Conservation (phyloP, 2,113 vertebrate species). For the Chaenocephalus aceratus region DNA sequence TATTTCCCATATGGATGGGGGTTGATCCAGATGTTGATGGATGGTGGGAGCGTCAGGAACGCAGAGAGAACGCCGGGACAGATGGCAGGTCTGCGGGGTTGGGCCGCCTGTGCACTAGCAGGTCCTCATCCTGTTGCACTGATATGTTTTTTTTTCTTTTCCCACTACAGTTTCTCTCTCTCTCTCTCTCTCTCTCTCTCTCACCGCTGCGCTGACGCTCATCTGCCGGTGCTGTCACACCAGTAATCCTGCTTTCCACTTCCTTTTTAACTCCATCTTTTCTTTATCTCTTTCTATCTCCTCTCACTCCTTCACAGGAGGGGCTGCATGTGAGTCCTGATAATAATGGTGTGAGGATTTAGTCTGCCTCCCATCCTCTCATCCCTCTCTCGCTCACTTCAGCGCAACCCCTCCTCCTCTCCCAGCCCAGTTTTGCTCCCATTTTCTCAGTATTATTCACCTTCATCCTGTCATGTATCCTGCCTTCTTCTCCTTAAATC, state of each 20-base stretch:
- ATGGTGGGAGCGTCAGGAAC: slow-evolving; percentile 32
- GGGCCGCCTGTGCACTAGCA: slow-evolving; percentile 67
- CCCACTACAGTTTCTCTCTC: slow-evolving; percentile 37
- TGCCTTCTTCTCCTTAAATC: slow-evolving; percentile 37
- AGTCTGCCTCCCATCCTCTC: slow-evolving; percentile 64
- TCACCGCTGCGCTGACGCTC: slow-evolving; percentile 43
- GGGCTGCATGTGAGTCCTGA: slow-evolving; percentile 73
- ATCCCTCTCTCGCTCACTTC: slow-evolving; percentile 69
- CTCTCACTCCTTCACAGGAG: slow-evolving; percentile 74
- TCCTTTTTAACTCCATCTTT: slow-evolving; percentile 67
- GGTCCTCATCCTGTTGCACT: slow-evolving; percentile 80
- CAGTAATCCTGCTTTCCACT: slow-evolving; percentile 71
- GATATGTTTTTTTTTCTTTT: slow-evolving; percentile 12
- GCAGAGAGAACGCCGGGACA: slow-evolving; percentile 60
- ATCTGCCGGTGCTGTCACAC: slow-evolving; percentile 62
- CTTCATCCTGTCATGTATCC: slow-evolving; percentile 54
- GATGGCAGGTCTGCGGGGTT: slow-evolving; percentile 69
- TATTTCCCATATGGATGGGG: slow-evolving; percentile 45
- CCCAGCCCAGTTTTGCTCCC: slow-evolving; percentile 63
- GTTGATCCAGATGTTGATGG: slow-evolving; percentile 72
- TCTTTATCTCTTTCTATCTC: slow-evolving; percentile 63
- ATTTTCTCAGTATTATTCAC: slow-evolving; percentile 57
- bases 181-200: slow-evolving; percentile 45
- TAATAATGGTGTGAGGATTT: slow-evolving; percentile 77
- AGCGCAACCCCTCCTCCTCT: slow-evolving; percentile 43